Conservation (phyloP, 2,888 invertebrate species). For the Trissoscelio sp. region DNA sequence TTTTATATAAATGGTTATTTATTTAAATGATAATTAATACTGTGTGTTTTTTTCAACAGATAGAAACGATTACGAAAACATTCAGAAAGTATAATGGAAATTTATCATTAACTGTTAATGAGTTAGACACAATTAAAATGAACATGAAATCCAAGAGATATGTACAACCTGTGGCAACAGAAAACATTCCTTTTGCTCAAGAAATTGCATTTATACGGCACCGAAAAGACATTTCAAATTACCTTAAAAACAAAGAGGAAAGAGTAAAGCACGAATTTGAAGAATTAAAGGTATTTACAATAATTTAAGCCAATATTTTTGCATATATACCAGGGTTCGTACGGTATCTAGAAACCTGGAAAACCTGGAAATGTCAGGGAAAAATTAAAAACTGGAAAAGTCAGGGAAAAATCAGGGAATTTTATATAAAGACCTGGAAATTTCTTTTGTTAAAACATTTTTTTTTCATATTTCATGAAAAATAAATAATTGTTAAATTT, state of each 20-base stretch:
- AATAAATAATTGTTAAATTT: no score
- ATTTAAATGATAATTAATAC: no score
- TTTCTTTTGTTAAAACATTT: no score
- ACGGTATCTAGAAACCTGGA: no score
- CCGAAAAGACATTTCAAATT: slow-evolving; percentile 75
- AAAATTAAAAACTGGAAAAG: no score
- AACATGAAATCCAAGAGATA: slow-evolving; percentile 73
- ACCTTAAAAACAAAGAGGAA: slow-evolving; percentile 76
- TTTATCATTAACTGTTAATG: slow-evolving; percentile 73
- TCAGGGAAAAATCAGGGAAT: no score
- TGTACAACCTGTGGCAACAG: slow-evolving; percentile 61
- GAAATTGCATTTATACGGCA: slow-evolving; percentile 80
- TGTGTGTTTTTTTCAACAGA: slow-evolving; percentile 41
- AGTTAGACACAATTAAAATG: slow-evolving; percentile 54
- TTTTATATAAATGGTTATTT: no score
- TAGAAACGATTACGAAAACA: slow-evolving; percentile 66
- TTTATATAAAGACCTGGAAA: no score
- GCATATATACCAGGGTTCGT: no score
- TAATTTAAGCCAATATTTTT: no score
- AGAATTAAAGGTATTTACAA: slow-evolving; percentile 79
- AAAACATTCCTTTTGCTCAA: slow-evolving; percentile 77
- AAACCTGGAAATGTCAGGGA: no score
- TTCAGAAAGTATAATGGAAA: slow-evolving; percentile 68
- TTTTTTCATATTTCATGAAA: no score
- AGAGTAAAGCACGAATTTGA: slow-evolving; percentile 77